Base-by-base conservation (phyloP, 2,113 vertebrate species). In the Daboia siamensis region DNA sequence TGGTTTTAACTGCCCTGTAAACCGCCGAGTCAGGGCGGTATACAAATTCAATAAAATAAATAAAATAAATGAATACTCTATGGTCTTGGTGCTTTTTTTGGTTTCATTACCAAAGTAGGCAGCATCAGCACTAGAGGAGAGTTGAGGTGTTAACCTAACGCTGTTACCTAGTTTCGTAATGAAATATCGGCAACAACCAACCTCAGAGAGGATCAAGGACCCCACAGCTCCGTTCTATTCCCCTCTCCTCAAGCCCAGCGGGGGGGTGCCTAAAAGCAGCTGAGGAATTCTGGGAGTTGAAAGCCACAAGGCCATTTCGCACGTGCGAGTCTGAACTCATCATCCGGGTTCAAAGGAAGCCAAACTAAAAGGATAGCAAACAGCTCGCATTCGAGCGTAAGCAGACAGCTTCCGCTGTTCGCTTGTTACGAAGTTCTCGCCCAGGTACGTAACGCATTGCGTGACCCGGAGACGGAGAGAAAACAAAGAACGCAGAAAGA, bases 391-490 rank as follows among this genome's bases (percentile, higher is more conserved):
- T 26, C 7, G 24, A 61, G 59, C 7, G 13, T 23, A 7, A 1
- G 56, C 3, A 17, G 1, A 0, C 1, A 17, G 54, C 3, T 17
- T 4, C 54, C 17, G 17, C 17, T 17, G 5, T 21, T 5, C 6
- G 15, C 3, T 56, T 56, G 0, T 56, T 26, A 51, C 1, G 0
- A 4, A 29, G 26, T 0, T 4, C 1, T 4, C 12, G 10, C 26
- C 3, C 0, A 0, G 10, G 0, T 61, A 23, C 5, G 21, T 7
- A 20, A 0, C 56, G 5, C 0, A 57, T 8, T 2, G 4, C 56
- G 56, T 23, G 1, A 21, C 5, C 0, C 5, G 5, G 5, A 57
- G 1, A 57, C 56, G 21, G 2, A 5, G 21, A 56, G 17, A 0
- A 21, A 17, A 2, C 48, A 0, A 51, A 8, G 48, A 51, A 6